Evolutionary conservation across 2,797 vertebrate species (phyloP).

Genomic region (Euthynnus affinis): DNA sequence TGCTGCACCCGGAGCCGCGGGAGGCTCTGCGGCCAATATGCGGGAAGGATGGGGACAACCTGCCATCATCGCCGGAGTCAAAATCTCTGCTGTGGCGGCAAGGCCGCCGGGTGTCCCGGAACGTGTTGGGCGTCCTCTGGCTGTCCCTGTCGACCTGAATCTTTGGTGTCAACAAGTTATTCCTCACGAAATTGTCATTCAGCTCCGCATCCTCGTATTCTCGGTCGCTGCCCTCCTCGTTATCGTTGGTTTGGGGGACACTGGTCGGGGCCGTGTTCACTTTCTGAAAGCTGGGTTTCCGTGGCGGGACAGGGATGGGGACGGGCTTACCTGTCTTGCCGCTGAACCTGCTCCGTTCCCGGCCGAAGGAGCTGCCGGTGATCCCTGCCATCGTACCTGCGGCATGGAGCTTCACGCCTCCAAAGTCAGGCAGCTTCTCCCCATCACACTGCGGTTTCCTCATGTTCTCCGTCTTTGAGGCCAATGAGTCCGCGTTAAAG

Average conservation of each 20-base stretch:
- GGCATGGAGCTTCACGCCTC: slow-evolving; percentile 33
- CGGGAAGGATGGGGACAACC: slow-evolving; percentile 80
- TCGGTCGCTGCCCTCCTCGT: slow-evolving; percentile 82
- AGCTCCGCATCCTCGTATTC: slow-evolving; percentile 89
- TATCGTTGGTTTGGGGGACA: slow-evolving; percentile 51
- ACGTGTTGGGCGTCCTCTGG: slow-evolving; percentile 54
- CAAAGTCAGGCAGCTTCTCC: slow-evolving; percentile 39
- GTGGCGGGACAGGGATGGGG: slow-evolving; percentile 78
- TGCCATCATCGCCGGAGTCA: slow-evolving; percentile 85
- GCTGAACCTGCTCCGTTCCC: slow-evolving; percentile 69
- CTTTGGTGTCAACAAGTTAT: slow-evolving; percentile 84
- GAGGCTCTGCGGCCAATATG: slow-evolving; percentile 63
- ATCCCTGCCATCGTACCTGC: slow-evolving; percentile 40
- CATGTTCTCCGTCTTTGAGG: background rate
- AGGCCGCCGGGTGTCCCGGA: slow-evolving; percentile 69
- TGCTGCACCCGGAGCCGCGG: slow-evolving; percentile 86
- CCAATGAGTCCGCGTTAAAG: slow-evolving; percentile 50
- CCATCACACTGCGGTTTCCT: slow-evolving; percentile 22
- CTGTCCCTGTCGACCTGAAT: slow-evolving; percentile 40
- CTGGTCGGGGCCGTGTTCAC: background rate
- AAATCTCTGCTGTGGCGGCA: slow-evolving; percentile 82
- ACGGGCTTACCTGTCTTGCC: slow-evolving; percentile 80
- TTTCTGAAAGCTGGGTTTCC: slow-evolving; percentile 56
- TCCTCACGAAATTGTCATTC: slow-evolving; percentile 87
- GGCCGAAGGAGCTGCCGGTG: slow-evolving; percentile 50